Percentiles rank a stretch among this genome's conserved stretches.
Evolutionary conservation across 2,888 invertebrate genomes (phyloP).

Genomic region (Amitus sp.): DNA sequence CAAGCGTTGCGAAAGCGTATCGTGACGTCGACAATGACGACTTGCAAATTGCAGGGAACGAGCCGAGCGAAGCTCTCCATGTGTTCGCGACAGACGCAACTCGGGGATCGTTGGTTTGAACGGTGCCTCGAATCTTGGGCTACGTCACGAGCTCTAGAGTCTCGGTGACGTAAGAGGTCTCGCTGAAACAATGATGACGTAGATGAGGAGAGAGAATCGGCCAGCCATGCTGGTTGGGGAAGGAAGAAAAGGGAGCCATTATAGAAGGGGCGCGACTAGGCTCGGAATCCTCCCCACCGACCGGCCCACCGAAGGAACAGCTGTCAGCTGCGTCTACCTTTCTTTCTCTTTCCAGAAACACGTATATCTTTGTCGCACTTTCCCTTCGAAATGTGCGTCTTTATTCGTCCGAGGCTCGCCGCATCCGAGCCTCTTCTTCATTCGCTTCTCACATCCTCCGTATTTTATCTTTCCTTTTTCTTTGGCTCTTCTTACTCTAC

Average conservation of each 20-base stretch:
- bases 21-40: no score
- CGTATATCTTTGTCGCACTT: conserved; percentile 40
- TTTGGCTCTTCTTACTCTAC: conserved; percentile 25
- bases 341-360: conserved; percentile 43
- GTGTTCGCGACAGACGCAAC: conserved; percentile 8
- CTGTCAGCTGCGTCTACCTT: conserved; percentile 63
- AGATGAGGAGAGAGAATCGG: conserved; percentile 46
- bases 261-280: conserved; percentile 67
- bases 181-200: conserved; percentile 32
- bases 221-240: conserved; percentile 65
- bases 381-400: conserved; percentile 27
- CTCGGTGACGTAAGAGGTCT: conserved; percentile 44
- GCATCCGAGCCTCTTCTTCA: conserved; percentile 51
- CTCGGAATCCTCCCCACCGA: conserved; percentile 65
- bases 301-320: conserved; percentile 66
- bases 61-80: neutral
- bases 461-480: conserved; percentile 22
- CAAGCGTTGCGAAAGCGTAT: neutral
- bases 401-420: conserved; percentile 8
- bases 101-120: conserved; percentile 19
- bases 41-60: neutral
- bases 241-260: conserved; percentile 66
- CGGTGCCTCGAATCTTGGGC: conserved; percentile 37
- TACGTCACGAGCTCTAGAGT: conserved; percentile 45
- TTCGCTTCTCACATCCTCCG: conserved; percentile 45